phyloP scores from a whole-genome alignment of 2,113 vertebrate species.

The Fukomys damarensis region DNA sequence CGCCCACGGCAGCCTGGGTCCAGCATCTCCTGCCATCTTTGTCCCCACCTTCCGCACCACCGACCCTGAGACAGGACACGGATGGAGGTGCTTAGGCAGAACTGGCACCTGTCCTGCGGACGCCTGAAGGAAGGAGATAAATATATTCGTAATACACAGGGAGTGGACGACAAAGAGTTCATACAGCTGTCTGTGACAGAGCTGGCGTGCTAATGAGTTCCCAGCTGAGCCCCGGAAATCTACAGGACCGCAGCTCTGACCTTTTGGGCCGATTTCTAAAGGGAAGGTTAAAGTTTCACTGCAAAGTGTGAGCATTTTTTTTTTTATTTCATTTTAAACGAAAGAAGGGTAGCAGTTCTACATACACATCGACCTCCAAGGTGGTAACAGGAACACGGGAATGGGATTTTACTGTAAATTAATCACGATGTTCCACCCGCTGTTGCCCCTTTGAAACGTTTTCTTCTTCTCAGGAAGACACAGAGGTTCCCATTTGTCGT shows the following conservation, averaged over 20 bases:
- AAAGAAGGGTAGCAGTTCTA: slow-evolving; percentile 61
- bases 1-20: not conserved
- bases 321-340: slow-evolving; percentile 59
- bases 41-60: not conserved
- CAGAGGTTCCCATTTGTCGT: not conserved
- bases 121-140: slow-evolving; percentile 85
- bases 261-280: slow-evolving; percentile 83
- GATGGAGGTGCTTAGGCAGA: slow-evolving; percentile 59
- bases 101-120: slow-evolving; percentile 82
- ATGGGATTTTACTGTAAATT: slow-evolving; percentile 71
- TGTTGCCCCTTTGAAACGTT: not conserved
- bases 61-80: slow-evolving; percentile 70
- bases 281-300: slow-evolving; percentile 83
- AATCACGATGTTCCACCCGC: not conserved
- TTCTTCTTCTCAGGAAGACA: not conserved
- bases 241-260: slow-evolving; percentile 81
- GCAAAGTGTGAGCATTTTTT: not conserved
- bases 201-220: slow-evolving; percentile 85
- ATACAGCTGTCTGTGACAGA: slow-evolving; percentile 83
- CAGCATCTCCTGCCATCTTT: slow-evolving; percentile 66
- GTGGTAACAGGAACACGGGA: slow-evolving; percentile 59
- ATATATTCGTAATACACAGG: slow-evolving; percentile 86
- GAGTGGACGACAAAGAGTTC: slow-evolving; percentile 84
- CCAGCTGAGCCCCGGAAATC: slow-evolving; percentile 84
- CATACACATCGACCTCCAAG: not conserved